phyloP scores from a whole-genome alignment of 2,888 invertebrate species.

The Blera fallax region DNA sequence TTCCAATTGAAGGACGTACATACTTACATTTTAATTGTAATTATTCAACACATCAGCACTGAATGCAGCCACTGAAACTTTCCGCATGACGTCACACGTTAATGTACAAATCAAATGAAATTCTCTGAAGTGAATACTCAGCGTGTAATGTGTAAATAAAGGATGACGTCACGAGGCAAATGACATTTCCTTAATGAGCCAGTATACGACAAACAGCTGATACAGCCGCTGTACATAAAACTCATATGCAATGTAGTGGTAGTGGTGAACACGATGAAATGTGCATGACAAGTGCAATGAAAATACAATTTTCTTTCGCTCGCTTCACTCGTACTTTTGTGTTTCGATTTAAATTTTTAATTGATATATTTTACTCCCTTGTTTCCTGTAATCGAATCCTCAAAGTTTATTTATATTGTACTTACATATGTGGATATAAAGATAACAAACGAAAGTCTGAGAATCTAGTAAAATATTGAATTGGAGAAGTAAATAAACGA shows the following conservation, averaged over 20 bases:
- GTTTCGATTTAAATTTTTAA: constrained; percentile 37
- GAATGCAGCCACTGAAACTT: constrained; percentile 39
- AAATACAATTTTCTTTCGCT: constrained; percentile 40
- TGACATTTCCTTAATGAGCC: constrained; percentile 11
- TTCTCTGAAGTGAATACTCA: background rate
- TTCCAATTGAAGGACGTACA: background rate
- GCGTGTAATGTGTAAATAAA: background rate
- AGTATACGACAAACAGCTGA: constrained; percentile 32
- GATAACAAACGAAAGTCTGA: background rate
- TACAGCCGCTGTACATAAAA: constrained; percentile 47
- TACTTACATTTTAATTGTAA: background rate
- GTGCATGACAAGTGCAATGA: constrained; percentile 62
- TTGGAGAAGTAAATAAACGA: background rate
- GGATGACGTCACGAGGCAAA: constrained; percentile 40
- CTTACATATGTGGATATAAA: background rate
- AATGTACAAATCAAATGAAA: background rate
- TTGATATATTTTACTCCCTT: background rate
- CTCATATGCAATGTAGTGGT: background rate
- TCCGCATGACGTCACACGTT: constrained; percentile 42
- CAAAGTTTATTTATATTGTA: constrained; percentile 2
- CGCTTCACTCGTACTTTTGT: constrained; percentile 28
- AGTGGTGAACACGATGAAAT: constrained; percentile 29
- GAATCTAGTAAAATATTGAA: constrained; percentile 12
- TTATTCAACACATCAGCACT: background rate
- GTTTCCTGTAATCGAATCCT: background rate